Conservation (phyloP, 2,888 invertebrate species). For the Stratiomys singularior region DNA sequence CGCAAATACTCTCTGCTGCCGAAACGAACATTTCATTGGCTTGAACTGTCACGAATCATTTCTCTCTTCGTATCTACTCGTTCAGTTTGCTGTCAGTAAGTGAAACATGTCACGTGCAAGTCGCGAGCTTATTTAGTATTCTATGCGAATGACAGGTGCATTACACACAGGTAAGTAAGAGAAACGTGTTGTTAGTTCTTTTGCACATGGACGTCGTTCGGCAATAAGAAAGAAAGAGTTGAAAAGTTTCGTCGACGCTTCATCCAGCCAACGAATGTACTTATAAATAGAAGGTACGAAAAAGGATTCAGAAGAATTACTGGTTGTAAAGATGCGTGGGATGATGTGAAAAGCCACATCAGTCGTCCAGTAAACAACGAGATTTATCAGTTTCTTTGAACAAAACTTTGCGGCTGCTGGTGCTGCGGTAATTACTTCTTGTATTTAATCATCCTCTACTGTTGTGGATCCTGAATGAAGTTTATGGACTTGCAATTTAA, state of each 20-base stretch:
- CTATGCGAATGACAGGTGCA: constrained; percentile 25
- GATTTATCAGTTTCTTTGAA: constrained; percentile 14
- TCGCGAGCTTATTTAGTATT: constrained; percentile 48
- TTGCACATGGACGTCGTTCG: not conserved
- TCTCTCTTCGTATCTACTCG: constrained; percentile 6
- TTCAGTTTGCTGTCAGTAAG: constrained; percentile 14
- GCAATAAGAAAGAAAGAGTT: not conserved
- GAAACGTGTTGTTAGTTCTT: constrained; percentile 16
- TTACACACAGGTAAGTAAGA: constrained; percentile 23
- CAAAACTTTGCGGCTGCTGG: not conserved
- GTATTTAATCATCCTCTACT: not conserved
- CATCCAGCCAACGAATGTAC: no score
- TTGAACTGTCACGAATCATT: constrained; percentile 33
- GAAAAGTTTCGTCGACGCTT: not conserved
- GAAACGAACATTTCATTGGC: not conserved
- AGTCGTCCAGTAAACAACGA: not conserved
- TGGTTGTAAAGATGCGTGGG: not conserved
- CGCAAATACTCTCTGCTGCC: not conserved
- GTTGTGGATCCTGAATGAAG: not conserved
- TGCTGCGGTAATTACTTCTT: constrained; percentile 36
- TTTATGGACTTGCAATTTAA: constrained; percentile 29
- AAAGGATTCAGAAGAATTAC: not conserved
- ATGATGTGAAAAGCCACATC: not conserved
- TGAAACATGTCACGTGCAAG: constrained; percentile 46
- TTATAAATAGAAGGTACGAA: not conserved